Percentiles rank a stretch among this genome's conserved stretches.
These are phyloP conservation scores for chimpanzee (Pan troglodytes) DNA, from an alignment of 2,113 vertebrate genomes.

Conservation along the genomic window DNA sequence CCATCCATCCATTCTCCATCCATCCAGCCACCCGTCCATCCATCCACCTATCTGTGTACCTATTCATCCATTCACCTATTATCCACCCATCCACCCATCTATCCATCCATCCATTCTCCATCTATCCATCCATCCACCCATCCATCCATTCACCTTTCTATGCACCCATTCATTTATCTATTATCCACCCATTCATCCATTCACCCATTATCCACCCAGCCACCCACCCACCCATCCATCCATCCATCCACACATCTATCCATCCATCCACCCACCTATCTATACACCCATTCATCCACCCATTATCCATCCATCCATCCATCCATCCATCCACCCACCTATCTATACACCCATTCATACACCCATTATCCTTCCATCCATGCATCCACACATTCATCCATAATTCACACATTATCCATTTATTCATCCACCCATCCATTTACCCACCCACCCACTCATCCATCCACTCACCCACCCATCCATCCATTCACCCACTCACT, in stretches of 20 bases:
- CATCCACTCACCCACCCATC: background rate
- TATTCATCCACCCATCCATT: background rate
- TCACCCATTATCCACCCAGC: too few relatives aligned
- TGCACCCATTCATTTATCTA: background rate
- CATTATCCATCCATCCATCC: background rate
- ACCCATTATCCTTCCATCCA: background rate
- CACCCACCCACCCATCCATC: fast-evolving
- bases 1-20: background rate
- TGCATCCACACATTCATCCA: too few relatives aligned
- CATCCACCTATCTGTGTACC: background rate
- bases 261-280: background rate
- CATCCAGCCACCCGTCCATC: background rate
- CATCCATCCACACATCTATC: too few relatives aligned
- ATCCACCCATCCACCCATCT: background rate
- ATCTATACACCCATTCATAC: background rate
- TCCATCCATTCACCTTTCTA: background rate
- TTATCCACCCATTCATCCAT: too few relatives aligned
- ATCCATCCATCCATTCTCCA: background rate
- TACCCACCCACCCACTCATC: fast-evolving
- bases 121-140: background rate
- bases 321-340: background rate
- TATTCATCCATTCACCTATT: too few relatives aligned
- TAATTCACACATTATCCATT: too few relatives aligned
- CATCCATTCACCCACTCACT: too few relatives aligned
- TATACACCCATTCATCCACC: background rate